Percentiles rank a stretch among this genome's conserved stretches.
These are phyloP conservation scores for Diogma glabrata DNA, from an alignment of 2,888 invertebrate species.

Conservation along the genomic window DNA sequence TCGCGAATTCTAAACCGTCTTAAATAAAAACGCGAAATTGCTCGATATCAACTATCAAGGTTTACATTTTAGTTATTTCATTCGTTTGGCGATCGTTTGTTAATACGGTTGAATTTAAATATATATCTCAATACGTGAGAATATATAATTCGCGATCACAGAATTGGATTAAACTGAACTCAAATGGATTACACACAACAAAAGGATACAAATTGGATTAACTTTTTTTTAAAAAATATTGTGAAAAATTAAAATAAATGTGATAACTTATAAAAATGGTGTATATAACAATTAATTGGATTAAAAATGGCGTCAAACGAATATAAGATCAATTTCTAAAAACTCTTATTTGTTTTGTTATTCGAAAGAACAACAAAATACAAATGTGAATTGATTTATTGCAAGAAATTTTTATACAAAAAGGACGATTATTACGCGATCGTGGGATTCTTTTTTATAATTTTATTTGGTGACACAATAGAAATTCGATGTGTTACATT, in stretches of 20 bases:
- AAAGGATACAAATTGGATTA: neutral
- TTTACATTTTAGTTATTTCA: too few relatives aligned
- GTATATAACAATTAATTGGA: neutral
- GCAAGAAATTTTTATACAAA: too few relatives aligned
- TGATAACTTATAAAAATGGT: conserved; percentile 3
- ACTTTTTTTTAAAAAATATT: neutral
- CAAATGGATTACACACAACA: neutral
- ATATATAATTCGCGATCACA: neutral
- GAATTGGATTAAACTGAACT: neutral
- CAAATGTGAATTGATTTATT: too few relatives aligned
- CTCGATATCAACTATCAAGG: too few relatives aligned
- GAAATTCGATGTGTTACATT: too few relatives aligned
- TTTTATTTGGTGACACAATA: too few relatives aligned
- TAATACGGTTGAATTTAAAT: neutral
- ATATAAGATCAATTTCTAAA: too few relatives aligned
- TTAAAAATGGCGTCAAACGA: conserved; percentile 2
- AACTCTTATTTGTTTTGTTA: too few relatives aligned
- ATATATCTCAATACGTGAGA: neutral
- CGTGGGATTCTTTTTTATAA: conserved; percentile 7
- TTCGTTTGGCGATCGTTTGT: conserved; percentile 7
- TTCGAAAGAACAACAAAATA: too few relatives aligned
- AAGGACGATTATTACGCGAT: conserved; percentile 3
- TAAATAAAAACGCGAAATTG: too few relatives aligned
- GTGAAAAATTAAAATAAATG: neutral
- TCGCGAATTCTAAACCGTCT: conserved; percentile 6